Base-by-base conservation (phyloP, 2,888 invertebrate species). In the Hypomecis punctinalis region DNA sequence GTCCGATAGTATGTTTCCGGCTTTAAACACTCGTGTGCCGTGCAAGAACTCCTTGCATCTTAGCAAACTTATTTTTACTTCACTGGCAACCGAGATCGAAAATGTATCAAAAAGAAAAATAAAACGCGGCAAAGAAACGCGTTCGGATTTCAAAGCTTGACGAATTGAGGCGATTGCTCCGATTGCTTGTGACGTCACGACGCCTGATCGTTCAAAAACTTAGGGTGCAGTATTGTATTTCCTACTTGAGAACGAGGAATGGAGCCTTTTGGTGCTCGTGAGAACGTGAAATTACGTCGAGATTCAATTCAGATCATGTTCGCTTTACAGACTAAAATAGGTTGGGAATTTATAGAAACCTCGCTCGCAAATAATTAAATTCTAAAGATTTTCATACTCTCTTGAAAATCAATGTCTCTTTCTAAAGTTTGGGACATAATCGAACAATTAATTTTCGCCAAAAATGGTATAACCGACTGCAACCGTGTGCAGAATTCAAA, bases 91-190 rank as follows among this genome's bases (percentile, higher is more conserved):
- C 53, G 67, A 72, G 70, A 74, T 70, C 68, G 36, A 69, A 47
- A 63, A 67, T 68, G 62, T 56, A n/a, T 35, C 43, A 13, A 9
- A 63, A 63, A 67, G 66, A 70, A 75, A 76, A 79, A 79, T 76
- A 71, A 72, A 76, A 75, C 75, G 72, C 76, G 74, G 70, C 73
- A 67, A 76, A 78, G 72, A 79, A 77, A 76, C 74, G 73, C 73
- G 83, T 81, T 85, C 81, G 79, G 76, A 81, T 82, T 86, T 83
- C 83, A 78, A 82, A 80, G 81, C 82, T 75, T 84, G 84, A 81
- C 85, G 83, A 86, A 86, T 85, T 72, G 77, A 76, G 77, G 76
- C 79, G 81, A 84, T 84, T 84, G 84, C 78, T 82, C 78, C 77
- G 76, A 80, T 79, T 75, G 54, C 43, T 54, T 54, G 54, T 76